Base-by-base conservation (phyloP, 2,113 vertebrate genomes). In the Oryzias curvinotus region DNA sequence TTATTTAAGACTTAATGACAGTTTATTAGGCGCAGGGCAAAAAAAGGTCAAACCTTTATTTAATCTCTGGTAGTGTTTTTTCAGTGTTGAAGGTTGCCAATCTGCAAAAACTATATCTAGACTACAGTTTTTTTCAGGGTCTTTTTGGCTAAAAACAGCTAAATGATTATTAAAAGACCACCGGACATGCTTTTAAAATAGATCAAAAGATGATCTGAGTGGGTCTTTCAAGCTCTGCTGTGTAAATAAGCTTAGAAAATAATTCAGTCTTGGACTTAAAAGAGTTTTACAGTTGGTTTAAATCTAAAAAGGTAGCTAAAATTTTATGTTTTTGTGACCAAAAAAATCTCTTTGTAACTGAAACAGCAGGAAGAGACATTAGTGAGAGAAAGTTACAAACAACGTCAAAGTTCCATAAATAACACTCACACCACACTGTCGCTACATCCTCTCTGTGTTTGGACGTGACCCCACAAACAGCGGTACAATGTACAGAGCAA, bases 391-490 rank as follows among this genome's bases (percentile, higher is more conserved):
- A 57, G 73, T 16, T 55, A 58, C 55, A 71, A 62, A 71, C 62
- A 76, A 75, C 55, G 76, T 77, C 76, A 75, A 62, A 75, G 71
- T 60, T 54, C 70, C 16, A 51, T 84, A 80, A 89, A 88, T 36
- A 51, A 58, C 23, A 57, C 71, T 71, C 61, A 84, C 85, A 68
- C 68, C 77, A 63, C 64, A 70, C 73, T 36, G 77, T 66, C 68
- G 71, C 60, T 68, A 73, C 80, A 65, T 75, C 78, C 75, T 80
- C 73, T 65, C 62, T 19, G 44, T 69, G 67, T 82, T 68, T 65
- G 52, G 53, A 25, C 42, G 42, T 43, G 51, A 46, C 58, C 45
- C 64, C 62, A 76, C 60, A 65, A 10, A 68, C 26, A 79, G 41
- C 41, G 60, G 52, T 44, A 65, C 58, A 57, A 73, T 51, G 14